Base-by-base conservation (phyloP, 2,113 vertebrate species). In the Athene noctua region DNA sequence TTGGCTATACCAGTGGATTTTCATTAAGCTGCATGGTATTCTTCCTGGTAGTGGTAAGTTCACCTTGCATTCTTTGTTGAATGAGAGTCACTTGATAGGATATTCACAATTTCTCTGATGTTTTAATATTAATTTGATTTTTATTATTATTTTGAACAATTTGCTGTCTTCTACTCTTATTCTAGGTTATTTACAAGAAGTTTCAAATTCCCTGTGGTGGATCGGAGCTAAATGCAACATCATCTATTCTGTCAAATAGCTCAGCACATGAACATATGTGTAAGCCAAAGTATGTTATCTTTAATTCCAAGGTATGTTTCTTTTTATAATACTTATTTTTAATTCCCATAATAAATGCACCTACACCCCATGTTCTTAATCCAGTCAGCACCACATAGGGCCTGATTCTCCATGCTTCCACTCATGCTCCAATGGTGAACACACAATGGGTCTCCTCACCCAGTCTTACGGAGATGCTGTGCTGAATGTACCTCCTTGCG, bases 41-140 rank as follows among this genome's bases (percentile, higher is more conserved):
- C 97, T 99, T 99, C 98, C 98, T 99, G 68, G 98, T 99, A 90
- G 97, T 99, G 98, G 99, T 99, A 98, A 98, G 99, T 99, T 88
- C 68, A 79, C 26, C 49, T 85, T 83, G 36, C 49, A 78, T 26
- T 8, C 55, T 92, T 68, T 49, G 19, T 79, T 96, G 79, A n/a
- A 63, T 84, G 77, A 93, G 19, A 63, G 40, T 47, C 57, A 51
- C 16, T 68, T 94, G 34, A 72, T 36, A 79, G 20, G 22, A 36
- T 66, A 52, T 12, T 77, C 29, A 40, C 15, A 54, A 15, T 90
- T 87, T 71, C 52, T 68, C 66, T 66, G 21, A 11, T 52, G 40
- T 34, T 92, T 82, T 44, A 11, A 77, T 82, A 92, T 88, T 57
- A 36, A 74, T 95, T 84, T 54, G 40, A 18, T 49, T 93, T 42